Evolutionary conservation across 2,113 vertebrate genomes (phyloP), one percentile per base, ranked within the genome.

Genomic region (Cryptotis parvus): DNA sequence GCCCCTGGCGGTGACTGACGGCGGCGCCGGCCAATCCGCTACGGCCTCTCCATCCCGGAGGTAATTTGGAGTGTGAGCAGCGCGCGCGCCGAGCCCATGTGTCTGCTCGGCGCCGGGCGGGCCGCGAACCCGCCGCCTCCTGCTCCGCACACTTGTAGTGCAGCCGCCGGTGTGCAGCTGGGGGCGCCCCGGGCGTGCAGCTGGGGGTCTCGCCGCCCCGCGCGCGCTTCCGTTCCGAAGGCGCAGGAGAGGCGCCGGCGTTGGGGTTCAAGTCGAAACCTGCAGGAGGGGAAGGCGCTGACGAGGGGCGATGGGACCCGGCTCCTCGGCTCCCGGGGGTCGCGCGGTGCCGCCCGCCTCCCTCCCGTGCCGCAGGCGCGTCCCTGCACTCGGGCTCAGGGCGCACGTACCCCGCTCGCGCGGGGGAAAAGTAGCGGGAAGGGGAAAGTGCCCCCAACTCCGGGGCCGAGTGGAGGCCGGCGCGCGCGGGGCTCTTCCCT

Each of bases 1-100:
- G 94, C 97, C 97, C 88, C 90, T 84, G 78, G 58, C 20, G 27
- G 66, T 96, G 97, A 98, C 78, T 95, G 97, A 95, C 96, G 96
- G 97, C 61, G 66, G 26, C 37, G 31, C 35, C 41, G 73, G 75
- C 94, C 96, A 97, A 97, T 97, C 96, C 72, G 91, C 70, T 74
- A 88, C 90, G 52, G 45, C 72, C 80, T 87, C 86, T 89, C 81
- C 81, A 87, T 94, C 81, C 73, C 94, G 95, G 86, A 92, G 96
- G 94, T 96, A 94, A 87, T 93, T 95, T 94, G 95, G 92, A 11
- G 77, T 41, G 83, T 83, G 93, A 8, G 70, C 65, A n/a, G 66
- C 39, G 76, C 22, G 86, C 4, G 84, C 29, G 86, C 10, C 41
- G 94, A 80, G 93, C 63, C 83, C 91, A 69, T 95, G 95, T 84